phyloP scores from a whole-genome alignment of 2,888 invertebrate species.

The Leptinotarsa tumamoca region DNA sequence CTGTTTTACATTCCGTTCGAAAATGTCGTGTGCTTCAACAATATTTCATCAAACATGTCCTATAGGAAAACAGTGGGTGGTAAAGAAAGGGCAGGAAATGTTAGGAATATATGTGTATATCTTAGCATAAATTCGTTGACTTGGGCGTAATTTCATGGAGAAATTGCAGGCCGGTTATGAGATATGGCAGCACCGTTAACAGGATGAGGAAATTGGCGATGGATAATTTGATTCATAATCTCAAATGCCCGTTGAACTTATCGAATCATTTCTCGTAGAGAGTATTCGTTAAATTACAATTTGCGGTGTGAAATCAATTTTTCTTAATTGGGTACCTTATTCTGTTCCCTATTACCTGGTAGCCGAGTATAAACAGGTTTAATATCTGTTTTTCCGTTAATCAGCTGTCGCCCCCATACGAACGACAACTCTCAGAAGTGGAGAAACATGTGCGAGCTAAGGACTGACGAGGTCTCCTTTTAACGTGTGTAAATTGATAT shows the following conservation, averaged over 20 bases:
- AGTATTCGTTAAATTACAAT: neutral
- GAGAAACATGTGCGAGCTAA: too few relatives aligned
- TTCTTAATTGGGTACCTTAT: neutral
- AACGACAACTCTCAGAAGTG: too few relatives aligned
- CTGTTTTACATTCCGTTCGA: constrained; percentile 1
- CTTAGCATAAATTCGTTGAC: constrained; percentile 13
- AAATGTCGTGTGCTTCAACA: neutral
- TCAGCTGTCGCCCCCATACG: too few relatives aligned
- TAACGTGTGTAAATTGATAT: neutral
- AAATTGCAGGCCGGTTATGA: neutral
- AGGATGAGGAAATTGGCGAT: neutral
- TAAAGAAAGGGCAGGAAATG: constrained; percentile 5
- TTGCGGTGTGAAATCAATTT: too few relatives aligned
- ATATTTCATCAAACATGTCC: constrained; percentile 8
- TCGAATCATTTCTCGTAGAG: neutral
- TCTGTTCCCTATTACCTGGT: neutral
- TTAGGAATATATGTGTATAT: constrained; percentile 1
- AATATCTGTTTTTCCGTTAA: too few relatives aligned
- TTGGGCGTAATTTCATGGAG: constrained; percentile 8
- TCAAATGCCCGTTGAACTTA: neutral
- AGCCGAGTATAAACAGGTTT: neutral
- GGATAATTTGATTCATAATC: neutral
- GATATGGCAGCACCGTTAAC: constrained; percentile 8
- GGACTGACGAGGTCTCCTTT: too few relatives aligned
- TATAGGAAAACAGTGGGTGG: constrained; percentile 18